phyloP scores from a whole-genome alignment of 1,140 invertebrate genomes.

The Trinorchestia longiramus region DNA sequence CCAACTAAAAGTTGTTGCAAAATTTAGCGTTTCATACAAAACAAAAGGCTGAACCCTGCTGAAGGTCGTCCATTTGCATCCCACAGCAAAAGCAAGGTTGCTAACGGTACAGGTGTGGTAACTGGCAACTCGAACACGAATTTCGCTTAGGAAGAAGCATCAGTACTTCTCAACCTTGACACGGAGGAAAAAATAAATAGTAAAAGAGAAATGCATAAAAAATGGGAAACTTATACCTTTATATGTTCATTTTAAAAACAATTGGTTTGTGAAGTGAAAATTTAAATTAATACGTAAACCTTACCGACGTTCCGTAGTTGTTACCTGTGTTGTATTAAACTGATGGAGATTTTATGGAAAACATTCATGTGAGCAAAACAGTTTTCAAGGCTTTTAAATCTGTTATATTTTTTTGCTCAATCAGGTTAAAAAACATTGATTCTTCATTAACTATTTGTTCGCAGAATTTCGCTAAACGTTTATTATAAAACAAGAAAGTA shows the following conservation, averaged over 20 bases:
- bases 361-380: background rate
- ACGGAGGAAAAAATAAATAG: background rate
- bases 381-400: background rate
- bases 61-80: background rate
- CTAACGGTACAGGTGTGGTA: background rate
- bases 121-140: background rate
- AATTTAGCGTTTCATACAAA: background rate
- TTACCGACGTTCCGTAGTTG: too few relatives aligned
- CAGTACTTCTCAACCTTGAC: background rate
- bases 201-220: background rate
- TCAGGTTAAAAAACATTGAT: background rate
- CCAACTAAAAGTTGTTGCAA: too few relatives aligned
- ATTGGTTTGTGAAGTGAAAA: too few relatives aligned
- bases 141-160: background rate
- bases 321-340: too few relatives aligned
- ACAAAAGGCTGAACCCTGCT: background rate
- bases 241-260: too few relatives aligned
- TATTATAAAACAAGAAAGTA: background rate
- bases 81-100: background rate
- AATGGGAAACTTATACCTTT: too few relatives aligned
- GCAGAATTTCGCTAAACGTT: background rate
- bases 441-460: background rate
- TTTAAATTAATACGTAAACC: too few relatives aligned
- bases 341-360: too few relatives aligned
- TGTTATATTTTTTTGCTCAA: background rate